Conservation (phyloP, 1,140 invertebrate genomes). For the Drosophila parabipectinata region DNA sequence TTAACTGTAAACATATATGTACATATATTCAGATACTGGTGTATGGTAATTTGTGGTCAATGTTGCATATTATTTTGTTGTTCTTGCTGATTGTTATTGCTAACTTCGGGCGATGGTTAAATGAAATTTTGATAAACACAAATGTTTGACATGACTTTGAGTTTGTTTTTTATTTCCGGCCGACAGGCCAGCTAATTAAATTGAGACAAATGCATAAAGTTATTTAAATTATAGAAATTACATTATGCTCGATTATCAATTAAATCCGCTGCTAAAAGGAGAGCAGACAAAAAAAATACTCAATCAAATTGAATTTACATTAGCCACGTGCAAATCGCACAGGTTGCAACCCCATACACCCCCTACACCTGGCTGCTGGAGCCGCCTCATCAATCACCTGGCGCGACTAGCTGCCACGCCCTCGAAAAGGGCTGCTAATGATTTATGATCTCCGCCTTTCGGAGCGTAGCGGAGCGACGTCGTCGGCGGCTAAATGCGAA, state of each 20-base stretch:
- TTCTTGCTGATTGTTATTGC: constrained; percentile 52
- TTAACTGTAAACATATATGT: constrained; percentile 29
- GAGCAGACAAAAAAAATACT: constrained; percentile 25
- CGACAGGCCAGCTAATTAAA: constrained; percentile 31
- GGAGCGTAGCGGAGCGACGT: constrained; percentile 15
- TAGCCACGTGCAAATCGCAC: constrained; percentile 49
- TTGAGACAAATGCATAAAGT: constrained; percentile 26
- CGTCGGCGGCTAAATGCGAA: constrained; percentile 64
- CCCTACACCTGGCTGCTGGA: constrained; percentile 30
- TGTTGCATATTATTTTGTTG: constrained; percentile 42
- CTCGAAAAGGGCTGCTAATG: constrained; percentile 64
- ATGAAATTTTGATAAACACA: constrained; percentile 73
- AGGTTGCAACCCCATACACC: constrained; percentile 43
- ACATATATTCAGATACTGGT: not conserved
- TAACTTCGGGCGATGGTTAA: constrained; percentile 59
- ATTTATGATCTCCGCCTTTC: constrained; percentile 60
- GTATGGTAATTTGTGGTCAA: constrained; percentile 38
- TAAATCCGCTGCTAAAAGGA: constrained; percentile 7
- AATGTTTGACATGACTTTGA: constrained; percentile 63
- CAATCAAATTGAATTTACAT: constrained; percentile 36
- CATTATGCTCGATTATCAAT: constrained; percentile 47
- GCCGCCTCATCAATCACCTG: constrained; percentile 73
- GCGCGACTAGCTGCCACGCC: constrained; percentile 46
- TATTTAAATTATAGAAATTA: constrained; percentile 59
- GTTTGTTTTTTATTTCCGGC: constrained; percentile 16